These are phyloP conservation scores for Bradypus variegatus DNA, from an alignment of 2,797 vertebrate genomes.

Conservation along the genomic window DNA sequence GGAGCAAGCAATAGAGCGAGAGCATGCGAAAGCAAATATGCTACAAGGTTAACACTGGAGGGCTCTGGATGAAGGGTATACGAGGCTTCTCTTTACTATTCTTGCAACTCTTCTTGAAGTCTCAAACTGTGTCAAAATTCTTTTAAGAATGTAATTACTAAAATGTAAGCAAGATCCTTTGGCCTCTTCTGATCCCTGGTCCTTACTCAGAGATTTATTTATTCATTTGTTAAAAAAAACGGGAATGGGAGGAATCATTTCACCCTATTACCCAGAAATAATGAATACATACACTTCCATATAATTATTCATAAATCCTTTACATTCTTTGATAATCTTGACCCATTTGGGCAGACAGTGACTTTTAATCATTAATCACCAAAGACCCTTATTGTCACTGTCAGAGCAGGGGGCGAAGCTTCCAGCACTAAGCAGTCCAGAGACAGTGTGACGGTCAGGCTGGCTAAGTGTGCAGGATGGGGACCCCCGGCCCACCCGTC, in stretches of 20 bases:
- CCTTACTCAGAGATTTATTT: not conserved
- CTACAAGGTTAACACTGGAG: not conserved
- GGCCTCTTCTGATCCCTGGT: not conserved
- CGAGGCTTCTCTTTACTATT: not conserved
- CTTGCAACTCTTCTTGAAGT: not conserved
- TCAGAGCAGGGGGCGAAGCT: not conserved
- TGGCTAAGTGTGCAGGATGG: not conserved
- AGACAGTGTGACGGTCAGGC: not conserved
- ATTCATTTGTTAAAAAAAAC: not conserved
- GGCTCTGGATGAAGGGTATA: not conserved
- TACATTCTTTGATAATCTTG: not conserved
- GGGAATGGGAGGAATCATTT: not conserved
- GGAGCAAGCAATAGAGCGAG: no score
- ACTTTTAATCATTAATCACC: not conserved
- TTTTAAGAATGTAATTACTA: not conserved
- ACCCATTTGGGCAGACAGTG: not conserved
- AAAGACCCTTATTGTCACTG: not conserved
- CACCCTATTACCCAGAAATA: not conserved
- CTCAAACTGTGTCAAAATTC: not conserved
- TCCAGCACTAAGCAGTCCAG: not conserved
- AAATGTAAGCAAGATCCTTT: not conserved
- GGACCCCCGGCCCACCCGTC: not conserved
- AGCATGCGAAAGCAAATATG: not conserved
- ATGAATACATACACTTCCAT: not conserved
- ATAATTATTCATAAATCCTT: not conserved